Conservation (phyloP, 2,888 invertebrate species). For the Scotopteryx bipunctaria region DNA sequence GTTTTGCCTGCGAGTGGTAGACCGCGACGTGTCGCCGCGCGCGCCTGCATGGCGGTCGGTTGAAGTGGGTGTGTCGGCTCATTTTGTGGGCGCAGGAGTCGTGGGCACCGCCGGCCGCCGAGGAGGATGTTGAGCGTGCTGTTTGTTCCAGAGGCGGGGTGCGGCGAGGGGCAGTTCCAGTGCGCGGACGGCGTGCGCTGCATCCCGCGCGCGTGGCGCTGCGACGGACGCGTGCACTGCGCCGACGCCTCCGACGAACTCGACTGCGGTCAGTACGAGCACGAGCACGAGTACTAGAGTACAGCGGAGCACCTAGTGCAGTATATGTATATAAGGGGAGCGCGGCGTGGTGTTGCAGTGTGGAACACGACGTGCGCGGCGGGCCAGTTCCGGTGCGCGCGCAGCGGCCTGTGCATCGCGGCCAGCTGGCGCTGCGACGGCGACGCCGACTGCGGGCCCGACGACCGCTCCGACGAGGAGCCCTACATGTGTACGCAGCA, state of each 20-base stretch:
- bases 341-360: slow-evolving; percentile 48
- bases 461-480: slow-evolving; percentile 88
- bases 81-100: too few species aligned
- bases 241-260: slow-evolving; percentile 86
- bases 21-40: too few species aligned
- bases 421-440: slow-evolving; percentile 91
- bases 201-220: slow-evolving; percentile 85
- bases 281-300: too few species aligned
- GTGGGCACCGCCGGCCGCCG: too few species aligned
- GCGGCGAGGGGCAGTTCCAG: slow-evolving; percentile 73
- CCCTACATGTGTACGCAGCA: slow-evolving; percentile 81
- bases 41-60: too few species aligned
- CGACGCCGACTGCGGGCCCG: slow-evolving; percentile 88
- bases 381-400: slow-evolving; percentile 89
- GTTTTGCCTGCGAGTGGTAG: too few species aligned
- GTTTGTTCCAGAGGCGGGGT: slow-evolving; percentile 35
- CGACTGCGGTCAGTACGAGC: slow-evolving; percentile 74
- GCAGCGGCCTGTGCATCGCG: slow-evolving; percentile 88
- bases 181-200: slow-evolving; percentile 85
- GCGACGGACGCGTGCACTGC: slow-evolving; percentile 86
- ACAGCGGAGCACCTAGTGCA: too few species aligned
- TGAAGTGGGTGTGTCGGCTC: too few species aligned
- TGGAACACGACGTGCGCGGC: slow-evolving; percentile 83
- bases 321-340: too few species aligned
- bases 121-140: background rate